Base-by-base conservation (phyloP, 2,797 vertebrate species). In the Leucoraja ocellata region DNA sequence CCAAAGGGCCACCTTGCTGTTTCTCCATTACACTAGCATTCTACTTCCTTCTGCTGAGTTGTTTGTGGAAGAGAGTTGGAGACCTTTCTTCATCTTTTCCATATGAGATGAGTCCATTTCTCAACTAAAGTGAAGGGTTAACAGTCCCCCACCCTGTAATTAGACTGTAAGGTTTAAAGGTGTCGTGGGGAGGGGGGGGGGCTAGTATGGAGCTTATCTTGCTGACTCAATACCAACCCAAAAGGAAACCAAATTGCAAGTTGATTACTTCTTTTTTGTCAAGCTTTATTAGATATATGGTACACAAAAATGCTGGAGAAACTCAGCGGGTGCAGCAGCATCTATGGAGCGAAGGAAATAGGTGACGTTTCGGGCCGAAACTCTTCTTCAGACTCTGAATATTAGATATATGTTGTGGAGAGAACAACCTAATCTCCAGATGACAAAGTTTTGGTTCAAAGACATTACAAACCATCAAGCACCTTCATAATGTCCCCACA, bases 401-500 rank as follows among this genome's bases (percentile, higher is more conserved):
- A 32, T 32, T 32, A 32, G 32, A 32, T 32, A 32, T 32, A 32
- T 32, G 32, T 68, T 91, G 90, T 91, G 74, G 90, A 76, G 90
- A 92, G 90, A 92, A 92, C 90, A 92, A 92, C 13, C 90, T 74
- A 28, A 28, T 92, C 90, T 92, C 46, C 39, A 92, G 71, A 76
- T 76, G 90, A 92, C 46, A 92, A 92, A 0, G 13, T 58, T 76
- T 74, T 58, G 39, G 36, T 74, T 92, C 28, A 74, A 36, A 74
- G 23, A 74, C 23, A 73, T 39, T 76, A 74, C 39, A 46, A 76
- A 74, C 68, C 71, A 58, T 46, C 71, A 76, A 76, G 46, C 36
- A 73, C 36, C 28, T 73, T 39, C 68, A 39, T 91, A 73, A 92
- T 54, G 6, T 76, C 71, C 90, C 71, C 71, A 74, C 39, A 58